Evolutionary conservation across 2,113 vertebrate species (phyloP), one percentile per base, ranked within the genome.

Genomic region (Python bivittatus): DNA sequence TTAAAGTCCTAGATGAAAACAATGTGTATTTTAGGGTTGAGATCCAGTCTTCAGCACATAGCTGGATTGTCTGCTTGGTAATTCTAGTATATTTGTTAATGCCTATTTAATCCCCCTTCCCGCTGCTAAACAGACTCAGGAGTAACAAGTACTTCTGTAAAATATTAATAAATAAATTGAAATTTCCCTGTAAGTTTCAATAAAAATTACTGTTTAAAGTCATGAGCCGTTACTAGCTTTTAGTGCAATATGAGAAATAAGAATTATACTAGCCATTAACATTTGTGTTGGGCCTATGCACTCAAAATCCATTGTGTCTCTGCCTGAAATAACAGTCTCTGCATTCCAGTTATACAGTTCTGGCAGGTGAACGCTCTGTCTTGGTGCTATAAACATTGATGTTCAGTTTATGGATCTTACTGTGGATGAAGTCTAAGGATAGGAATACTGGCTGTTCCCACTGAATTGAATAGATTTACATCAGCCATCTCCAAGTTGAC

Each of bases 11-110:
- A 92, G 88, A 95, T 90, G 92, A 29, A 91, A 95, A 79, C 94
- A 54, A 94, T 93, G 94, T 96, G 96, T 95, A 96, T 97, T 96
- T 94, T 93, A 90, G 0, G 13, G 1, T 54, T 89, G 60, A 90
- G 93, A 88, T 95, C 22, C 58, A 84, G 88, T 94, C 93, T 91
- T 68, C 89, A 91, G 88, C 27, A 93, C 84, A 0, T 15, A 44
- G 25, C 4, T 53, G 29, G 52, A 29, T 61, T n/a, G 57, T 90
- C 20, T 91, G 93, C 88, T 60, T 72, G 92, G 25, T 60, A n/a
- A 90, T 87, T 93, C 88, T 92, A 92, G 86, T 11, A 0, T 93
- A 29, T 42, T 94, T 90, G n/a, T 90, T 58, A 48, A 48, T 93
- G 22, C n/a, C 53, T 12, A 5, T 83, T 23, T 88, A 11, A 60